Base-by-base conservation (phyloP, 2,113 vertebrate species). In the Acanthisitta chloris region DNA sequence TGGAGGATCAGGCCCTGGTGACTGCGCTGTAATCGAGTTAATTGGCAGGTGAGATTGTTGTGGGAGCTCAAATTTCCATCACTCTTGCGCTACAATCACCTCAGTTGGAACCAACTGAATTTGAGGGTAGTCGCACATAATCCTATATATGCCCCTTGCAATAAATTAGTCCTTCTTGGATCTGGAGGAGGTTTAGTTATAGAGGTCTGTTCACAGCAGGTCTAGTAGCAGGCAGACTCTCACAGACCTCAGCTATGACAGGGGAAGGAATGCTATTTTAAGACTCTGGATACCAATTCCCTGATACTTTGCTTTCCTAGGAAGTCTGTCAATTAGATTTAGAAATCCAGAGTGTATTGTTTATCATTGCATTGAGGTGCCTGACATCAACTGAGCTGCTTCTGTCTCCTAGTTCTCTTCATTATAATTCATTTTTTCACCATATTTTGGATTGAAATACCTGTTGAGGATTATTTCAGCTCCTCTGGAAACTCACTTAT, bases 401-500 rank as follows among this genome's bases (percentile, higher is more conserved):
- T 83, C 90, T 86, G 79, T 93, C 67, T 82, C 59, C 51, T 36
- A 33, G 46, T 71, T 86, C 33, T 80, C 29, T 90, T 52, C 74
- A 62, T 81, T 80, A 48, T 80, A 29, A 77, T 91, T 91, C 42
- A 40, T 88, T 92, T 96, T 85, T 95, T 76, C 33, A 31, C 71
- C n/a, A 19, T 80, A 55, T 71, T 93, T 94, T 88, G 88, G 79
- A 86, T 38, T 55, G 59, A 92, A 94, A 74, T 83, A 46, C 31
- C 42, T 73, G 38, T 33, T 64, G 67, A 78, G 55, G 46, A 74
- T 64, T 77, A 49, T 83, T 95, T 93, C 59, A 59, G 17, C 28
- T 90, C 20, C 43, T 96, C 95, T 97, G 93, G 79, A 96, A 96
- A 96, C 43, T 96, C 82, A 70, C 94, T 96, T 96, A 95, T 2